Percentiles rank a stretch among this genome's conserved stretches.
Evolutionary conservation across 1,140 invertebrate genomes (phyloP).

Genomic region (Temnothorax nylanderi): DNA sequence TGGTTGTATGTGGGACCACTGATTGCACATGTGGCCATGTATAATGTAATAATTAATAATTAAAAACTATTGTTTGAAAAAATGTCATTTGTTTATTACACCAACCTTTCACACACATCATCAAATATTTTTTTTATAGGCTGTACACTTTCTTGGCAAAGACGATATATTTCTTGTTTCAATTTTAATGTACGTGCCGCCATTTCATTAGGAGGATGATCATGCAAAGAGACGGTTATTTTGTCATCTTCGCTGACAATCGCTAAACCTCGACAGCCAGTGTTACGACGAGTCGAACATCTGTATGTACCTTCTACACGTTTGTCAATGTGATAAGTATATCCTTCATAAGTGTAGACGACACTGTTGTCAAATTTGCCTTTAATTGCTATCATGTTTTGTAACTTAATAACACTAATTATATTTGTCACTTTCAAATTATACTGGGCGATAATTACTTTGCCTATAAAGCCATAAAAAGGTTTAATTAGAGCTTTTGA

Average conservation of each 20-base stretch:
- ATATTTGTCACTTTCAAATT: too few relatives aligned
- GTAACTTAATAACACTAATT: too few relatives aligned
- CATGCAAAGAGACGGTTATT: neutral
- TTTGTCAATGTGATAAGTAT: neutral
- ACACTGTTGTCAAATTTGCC: neutral
- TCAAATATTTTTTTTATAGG: neutral
- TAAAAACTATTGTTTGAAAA: too few relatives aligned
- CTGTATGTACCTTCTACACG: neutral
- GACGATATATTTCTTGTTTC: neutral
- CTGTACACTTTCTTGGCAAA: neutral
- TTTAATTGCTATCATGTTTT: neutral
- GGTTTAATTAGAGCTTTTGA: too few relatives aligned
- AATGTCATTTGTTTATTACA: neutral
- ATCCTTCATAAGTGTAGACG: neutral
- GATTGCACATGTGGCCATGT: too few relatives aligned
- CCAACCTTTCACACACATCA: neutral
- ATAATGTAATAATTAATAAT: too few relatives aligned
- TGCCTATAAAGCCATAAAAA: too few relatives aligned
- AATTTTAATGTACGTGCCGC: neutral
- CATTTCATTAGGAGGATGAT: slow-evolving; percentile 1
- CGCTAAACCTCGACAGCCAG: neutral
- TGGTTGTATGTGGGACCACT: too few relatives aligned
- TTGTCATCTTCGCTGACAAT: neutral
- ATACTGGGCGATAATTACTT: too few relatives aligned
- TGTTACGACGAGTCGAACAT: neutral